Evolutionary conservation across 1,140 invertebrate species (phyloP), one percentile per base, ranked within the genome.

Genomic region (Arctopsyche grandis): DNA sequence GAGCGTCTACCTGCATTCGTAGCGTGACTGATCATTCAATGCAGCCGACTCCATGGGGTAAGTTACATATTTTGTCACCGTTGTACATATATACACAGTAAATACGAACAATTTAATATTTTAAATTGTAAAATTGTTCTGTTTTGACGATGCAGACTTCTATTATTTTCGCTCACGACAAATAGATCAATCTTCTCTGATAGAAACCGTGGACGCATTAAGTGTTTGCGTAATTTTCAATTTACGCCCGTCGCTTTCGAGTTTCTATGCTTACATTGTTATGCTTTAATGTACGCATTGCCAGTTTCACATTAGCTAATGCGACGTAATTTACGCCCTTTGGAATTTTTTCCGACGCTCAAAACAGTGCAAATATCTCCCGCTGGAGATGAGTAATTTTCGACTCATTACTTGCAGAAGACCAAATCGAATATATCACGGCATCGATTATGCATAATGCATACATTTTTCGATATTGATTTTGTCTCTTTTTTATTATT

Each of bases 281-380:
- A 52, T 4, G 48, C 48, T 19, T n/a, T 52, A 16, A 52, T 52
- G 48, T 52, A 52, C 48, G 48, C 16, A n/a, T 52, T 52, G 48
- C 48, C 16, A 60, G 9, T 21, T 60, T 60, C 58, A 60, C 58
- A 21, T 60, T 60, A 60, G 58, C 58, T 60, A 60, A 60, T 60
- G 58, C 19, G 21, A 60, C 21, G 19, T 22, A 60, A 10, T 52
- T 52, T 52, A 52, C 48, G 16, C 10, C 1, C 3, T 4, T 12
- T 52, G 3, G 48, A 52, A 52, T 52, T 16, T 52, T 14, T 52
- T 52, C 16, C 16, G 48, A 52, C 48, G 16, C 12, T 38, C 3
- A 38, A 38, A 38, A 38, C 29, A 38, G 29, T 38, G 29, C 29
- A 7, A 38, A 38, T 38, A 38, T 38, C 29, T 1, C 29, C 3